Conservation (phyloP, 2,113 vertebrate genomes). For the Xiphophorus hellerii region DNA sequence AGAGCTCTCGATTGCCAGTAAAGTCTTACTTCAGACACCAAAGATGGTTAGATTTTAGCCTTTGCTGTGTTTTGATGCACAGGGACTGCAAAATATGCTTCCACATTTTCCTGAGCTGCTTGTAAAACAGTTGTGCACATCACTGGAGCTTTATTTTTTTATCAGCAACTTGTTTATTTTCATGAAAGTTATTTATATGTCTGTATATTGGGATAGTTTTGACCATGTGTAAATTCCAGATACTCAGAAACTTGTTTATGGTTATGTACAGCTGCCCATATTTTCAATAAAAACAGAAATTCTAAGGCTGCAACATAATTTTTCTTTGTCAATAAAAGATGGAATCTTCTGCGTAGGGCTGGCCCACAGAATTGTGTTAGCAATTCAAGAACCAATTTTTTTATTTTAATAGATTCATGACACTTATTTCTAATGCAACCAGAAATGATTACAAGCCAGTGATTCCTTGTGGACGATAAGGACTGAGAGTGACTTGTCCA, state of each 20-base stretch:
- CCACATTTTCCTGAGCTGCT: slow-evolving; percentile 52
- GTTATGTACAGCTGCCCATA: slow-evolving; percentile 60
- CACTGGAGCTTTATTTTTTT: slow-evolving; percentile 70
- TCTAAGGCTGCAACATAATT: background rate
- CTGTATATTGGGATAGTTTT: slow-evolving; percentile 56
- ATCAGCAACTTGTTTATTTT: slow-evolving; percentile 59
- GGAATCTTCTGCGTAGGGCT: background rate
- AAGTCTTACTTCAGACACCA: slow-evolving; percentile 39
- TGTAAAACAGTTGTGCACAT: slow-evolving; percentile 45
- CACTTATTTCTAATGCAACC: too few species aligned
- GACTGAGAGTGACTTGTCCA: too few species aligned
- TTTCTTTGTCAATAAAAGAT: background rate
- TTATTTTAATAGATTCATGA: too few species aligned
- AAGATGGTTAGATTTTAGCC: slow-evolving; percentile 48
- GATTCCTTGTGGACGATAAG: too few species aligned
- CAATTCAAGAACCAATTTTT: too few species aligned
- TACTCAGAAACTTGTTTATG: slow-evolving; percentile 28
- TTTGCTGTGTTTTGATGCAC: slow-evolving; percentile 34
- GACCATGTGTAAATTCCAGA: slow-evolving; percentile 58
- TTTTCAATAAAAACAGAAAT: slow-evolving; percentile 73
- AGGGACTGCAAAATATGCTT: slow-evolving; percentile 25
- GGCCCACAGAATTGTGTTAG: too few species aligned
- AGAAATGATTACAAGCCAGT: too few species aligned
- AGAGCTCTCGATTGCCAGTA: background rate
- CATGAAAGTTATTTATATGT: slow-evolving; percentile 71